phyloP scores from a whole-genome alignment of 2,888 invertebrate species.

The Phragmatobia fuliginosa region DNA sequence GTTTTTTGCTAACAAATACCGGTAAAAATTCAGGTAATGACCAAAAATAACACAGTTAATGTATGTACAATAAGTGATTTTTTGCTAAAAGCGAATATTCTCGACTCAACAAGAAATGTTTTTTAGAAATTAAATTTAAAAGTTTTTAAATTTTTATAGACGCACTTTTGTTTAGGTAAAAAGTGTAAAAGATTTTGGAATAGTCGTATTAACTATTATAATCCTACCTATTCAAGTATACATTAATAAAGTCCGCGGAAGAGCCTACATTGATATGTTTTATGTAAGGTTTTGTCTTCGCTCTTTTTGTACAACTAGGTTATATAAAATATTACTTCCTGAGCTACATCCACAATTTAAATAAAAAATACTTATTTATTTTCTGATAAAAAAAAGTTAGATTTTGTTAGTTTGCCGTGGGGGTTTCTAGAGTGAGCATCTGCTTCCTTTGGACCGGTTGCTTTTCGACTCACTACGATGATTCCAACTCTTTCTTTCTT shows the following conservation, averaged over 20 bases:
- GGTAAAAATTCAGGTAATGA: constrained; percentile 68
- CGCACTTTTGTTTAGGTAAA: not conserved
- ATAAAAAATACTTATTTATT: constrained; percentile 60
- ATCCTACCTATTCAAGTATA: not conserved
- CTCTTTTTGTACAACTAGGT: not conserved
- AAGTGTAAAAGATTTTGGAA: not conserved
- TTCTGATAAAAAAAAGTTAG: constrained; percentile 72
- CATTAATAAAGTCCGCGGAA: not conserved
- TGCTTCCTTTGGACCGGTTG: constrained; percentile 84
- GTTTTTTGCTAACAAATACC: constrained; percentile 64
- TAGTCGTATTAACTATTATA: not conserved
- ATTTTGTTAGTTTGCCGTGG: constrained; percentile 77
- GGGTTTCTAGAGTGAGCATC: constrained; percentile 80
- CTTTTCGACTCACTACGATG: constrained; percentile 69
- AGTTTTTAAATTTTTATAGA: not conserved
- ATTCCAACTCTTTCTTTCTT: constrained; percentile 64
- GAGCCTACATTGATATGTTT: not conserved
- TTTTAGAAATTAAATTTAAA: constrained; percentile 23
- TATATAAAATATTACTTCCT: constrained; percentile 41
- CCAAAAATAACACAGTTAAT: constrained; percentile 61
- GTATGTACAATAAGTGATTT: constrained; percentile 39
- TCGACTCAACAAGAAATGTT: constrained; percentile 9
- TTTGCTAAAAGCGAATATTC: constrained; percentile 21
- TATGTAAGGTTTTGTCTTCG: not conserved
- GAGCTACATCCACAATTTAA: constrained; percentile 48